Conservation (phyloP, 2,797 vertebrate species). For the Scolopax rusticola region DNA sequence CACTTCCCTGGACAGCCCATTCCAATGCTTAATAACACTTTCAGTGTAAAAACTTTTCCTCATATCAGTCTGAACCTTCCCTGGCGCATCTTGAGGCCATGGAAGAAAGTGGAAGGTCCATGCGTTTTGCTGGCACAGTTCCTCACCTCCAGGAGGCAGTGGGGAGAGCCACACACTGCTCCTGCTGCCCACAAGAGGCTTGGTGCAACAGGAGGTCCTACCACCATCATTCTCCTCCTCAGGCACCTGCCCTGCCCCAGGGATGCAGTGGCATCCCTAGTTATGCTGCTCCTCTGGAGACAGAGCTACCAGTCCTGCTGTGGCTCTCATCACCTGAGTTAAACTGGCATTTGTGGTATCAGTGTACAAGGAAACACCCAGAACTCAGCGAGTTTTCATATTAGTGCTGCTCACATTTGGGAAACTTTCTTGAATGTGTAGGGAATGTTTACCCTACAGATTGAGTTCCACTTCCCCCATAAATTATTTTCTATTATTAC, state of each 20-base stretch:
- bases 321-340: background rate
- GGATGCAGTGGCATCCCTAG: background rate
- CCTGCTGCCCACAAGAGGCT: background rate
- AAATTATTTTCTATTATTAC: background rate
- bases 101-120: background rate
- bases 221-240: background rate
- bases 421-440: background rate
- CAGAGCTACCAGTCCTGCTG: background rate
- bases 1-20: too few species aligned
- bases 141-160: background rate
- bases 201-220: background rate
- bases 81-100: too few species aligned
- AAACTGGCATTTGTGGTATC: background rate
- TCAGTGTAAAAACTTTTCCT: too few species aligned
- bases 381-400: background rate
- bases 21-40: too few species aligned
- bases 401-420: background rate
- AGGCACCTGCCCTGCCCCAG: background rate
- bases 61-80: too few species aligned
- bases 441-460: background rate
- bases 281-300: background rate
- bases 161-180: background rate
- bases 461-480: background rate
- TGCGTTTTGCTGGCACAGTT: background rate
- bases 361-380: background rate